Conservation (phyloP, 2,113 vertebrate species). For the Rhinichthys klamathensis region DNA sequence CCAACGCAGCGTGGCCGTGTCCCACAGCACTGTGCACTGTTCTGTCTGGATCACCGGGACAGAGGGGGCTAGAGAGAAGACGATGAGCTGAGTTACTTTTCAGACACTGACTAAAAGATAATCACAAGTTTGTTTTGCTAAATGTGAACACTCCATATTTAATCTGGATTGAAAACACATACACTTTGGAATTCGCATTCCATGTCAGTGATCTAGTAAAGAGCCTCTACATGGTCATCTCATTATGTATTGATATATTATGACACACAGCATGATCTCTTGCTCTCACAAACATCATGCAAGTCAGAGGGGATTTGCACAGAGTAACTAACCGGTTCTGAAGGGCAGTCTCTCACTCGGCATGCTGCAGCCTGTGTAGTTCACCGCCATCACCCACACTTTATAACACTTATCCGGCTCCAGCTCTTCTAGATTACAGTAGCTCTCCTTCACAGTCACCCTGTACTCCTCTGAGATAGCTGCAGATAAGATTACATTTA, state of each 20-base stretch:
- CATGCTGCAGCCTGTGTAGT: conserved; percentile 92
- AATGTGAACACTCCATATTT: not conserved
- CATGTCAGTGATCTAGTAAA: not conserved
- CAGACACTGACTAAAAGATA: not conserved
- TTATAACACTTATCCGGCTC: conserved; percentile 89
- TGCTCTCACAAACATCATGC: conserved; percentile 10
- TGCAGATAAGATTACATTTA: conserved; percentile 61
- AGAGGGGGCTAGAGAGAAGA: conserved; percentile 81
- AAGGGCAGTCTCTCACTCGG: conserved; percentile 89
- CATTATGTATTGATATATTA: conserved; percentile 6
- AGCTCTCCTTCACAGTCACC: conserved; percentile 95
- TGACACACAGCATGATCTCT: conserved; percentile 11
- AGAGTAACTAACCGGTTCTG: conserved; percentile 85
- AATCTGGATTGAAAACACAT: not conserved
- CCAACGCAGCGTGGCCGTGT: conserved; percentile 87
- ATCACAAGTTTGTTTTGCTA: not conserved
- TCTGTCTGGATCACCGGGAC: conserved; percentile 83
- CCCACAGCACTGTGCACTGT: conserved; percentile 87
- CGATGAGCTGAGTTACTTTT: conserved; percentile 4
- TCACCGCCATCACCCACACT: conserved; percentile 98
- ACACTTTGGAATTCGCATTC: not conserved
- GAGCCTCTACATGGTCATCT: not conserved
- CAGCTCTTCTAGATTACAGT: conserved; percentile 92
- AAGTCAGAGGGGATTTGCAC: conserved; percentile 5
- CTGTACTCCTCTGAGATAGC: conserved; percentile 93